These are phyloP conservation scores for Diorhabda elongata DNA, from an alignment of 1,140 invertebrate genomes.

Conservation along the genomic window DNA sequence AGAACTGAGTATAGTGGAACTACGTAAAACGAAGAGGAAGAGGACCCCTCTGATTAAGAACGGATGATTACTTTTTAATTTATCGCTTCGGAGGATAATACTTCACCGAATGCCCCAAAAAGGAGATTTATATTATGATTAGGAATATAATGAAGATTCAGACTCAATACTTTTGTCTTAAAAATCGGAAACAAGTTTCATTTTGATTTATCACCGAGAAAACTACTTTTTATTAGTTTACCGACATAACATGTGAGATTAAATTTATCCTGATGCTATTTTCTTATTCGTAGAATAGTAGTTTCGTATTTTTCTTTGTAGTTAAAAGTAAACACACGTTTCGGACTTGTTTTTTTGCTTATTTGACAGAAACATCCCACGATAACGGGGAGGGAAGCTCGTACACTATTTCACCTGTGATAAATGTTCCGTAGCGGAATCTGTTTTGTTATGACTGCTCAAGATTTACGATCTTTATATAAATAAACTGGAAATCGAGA, in stretches of 20 bases:
- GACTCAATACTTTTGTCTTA: no score
- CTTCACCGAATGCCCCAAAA: neutral
- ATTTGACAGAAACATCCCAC: constrained; percentile 2
- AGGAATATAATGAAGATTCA: neutral
- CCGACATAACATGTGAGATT: no score
- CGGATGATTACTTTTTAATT: constrained; percentile 2
- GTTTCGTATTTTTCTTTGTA: no score
- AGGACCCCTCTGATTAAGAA: neutral
- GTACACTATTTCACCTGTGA: neutral
- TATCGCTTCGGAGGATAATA: neutral
- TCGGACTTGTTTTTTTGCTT: neutral
- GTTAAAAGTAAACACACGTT: neutral
- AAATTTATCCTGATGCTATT: no score
- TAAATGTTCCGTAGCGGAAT: neutral
- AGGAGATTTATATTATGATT: neutral
- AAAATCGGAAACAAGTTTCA: no score
- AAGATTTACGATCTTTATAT: constrained; percentile 3
- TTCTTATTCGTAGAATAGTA: no score
- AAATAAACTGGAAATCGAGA: neutral
- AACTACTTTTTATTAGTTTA: no score
- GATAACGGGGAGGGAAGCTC: neutral
- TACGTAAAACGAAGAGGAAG: no score
- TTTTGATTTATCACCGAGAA: no score
- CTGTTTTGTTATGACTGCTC: constrained; percentile 2
- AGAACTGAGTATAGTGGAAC: no score